Base-by-base conservation (phyloP, 1,140 invertebrate species). In the Dolichoris vasculosae region DNA sequence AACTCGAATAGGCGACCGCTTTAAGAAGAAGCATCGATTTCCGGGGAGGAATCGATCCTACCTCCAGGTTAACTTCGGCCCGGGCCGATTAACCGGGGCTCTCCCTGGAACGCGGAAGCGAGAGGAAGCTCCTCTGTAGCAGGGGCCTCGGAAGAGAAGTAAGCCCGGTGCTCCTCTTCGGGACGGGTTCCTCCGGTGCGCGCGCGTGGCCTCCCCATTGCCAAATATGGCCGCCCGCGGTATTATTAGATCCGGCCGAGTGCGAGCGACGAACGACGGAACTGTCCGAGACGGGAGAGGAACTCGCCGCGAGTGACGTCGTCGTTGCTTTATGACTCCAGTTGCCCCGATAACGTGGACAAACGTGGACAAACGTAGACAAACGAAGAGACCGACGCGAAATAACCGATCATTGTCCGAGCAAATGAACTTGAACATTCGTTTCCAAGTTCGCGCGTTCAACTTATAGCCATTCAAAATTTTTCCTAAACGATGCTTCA, bases 221-320 rank as follows among this genome's bases (percentile, higher is more conserved):
- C 89, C 89, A 90, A 89, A 90, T 90, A 90, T 89, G 89, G 89
- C 88, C 84, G 86, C 87, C 87, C 86, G 85, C 77, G 88, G 87
- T 90, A 90, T 90, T 90, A 89, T 90, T 90, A 90, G 89, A 89
- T 82, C 87, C 73, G 79, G 79, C 86, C 88, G 89, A 89, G 82
- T 83, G 86, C 79, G 84, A 82, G 87, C 88, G 88, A 89, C 83
- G 87, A 79, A 48, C 84, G 85, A 87, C 88, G 88, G 87, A 88
- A 86, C 85, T 75, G 63, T 67, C 87, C 88, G 89, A 89, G 59
- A 48, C 51, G 30, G n/a, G 30, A 26, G 80, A n/a, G 46, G 35
- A n/a, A 80, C 35, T 35, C n/a, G 64, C n/a, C 32, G 32, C 30
- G 43, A 46, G 13, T 26, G 55, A 2, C 38, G 38, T 40, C 38